These are phyloP conservation scores for Brachionus manjavacas DNA, from an alignment of 1,140 invertebrate species.

Conservation along the genomic window DNA sequence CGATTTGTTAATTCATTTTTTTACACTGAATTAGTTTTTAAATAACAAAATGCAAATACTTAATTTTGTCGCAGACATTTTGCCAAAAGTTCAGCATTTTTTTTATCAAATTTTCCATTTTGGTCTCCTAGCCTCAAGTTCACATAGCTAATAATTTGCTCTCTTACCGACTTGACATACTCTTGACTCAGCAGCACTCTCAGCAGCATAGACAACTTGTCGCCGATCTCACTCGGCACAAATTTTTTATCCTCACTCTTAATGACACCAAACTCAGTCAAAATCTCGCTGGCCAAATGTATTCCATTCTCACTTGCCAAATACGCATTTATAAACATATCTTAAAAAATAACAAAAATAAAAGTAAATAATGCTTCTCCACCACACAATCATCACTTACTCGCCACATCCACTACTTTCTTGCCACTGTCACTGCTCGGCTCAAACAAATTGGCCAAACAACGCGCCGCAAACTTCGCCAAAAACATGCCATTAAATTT, in stretches of 20 bases:
- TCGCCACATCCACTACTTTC: not conserved
- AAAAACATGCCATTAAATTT: constrained; percentile 10
- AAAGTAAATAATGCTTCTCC: too few relatives aligned
- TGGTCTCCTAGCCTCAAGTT: not conserved
- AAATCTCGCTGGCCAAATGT: not conserved
- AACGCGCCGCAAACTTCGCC: not conserved
- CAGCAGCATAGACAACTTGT: not conserved
- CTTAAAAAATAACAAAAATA: not conserved
- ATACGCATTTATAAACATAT: not conserved
- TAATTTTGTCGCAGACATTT: not conserved
- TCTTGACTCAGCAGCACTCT: not conserved
- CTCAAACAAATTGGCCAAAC: not conserved
- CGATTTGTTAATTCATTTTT: not conserved
- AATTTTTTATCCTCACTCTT: constrained; percentile 21
- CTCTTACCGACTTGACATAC: not conserved
- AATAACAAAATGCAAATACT: not conserved
- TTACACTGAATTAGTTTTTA: not conserved
- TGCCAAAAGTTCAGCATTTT: not conserved
- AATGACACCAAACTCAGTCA: not conserved
- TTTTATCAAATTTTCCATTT: constrained; percentile 9
- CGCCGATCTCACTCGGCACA: not conserved
- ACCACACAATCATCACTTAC: not conserved
- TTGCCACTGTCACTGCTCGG: not conserved
- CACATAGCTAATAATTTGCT: not conserved
- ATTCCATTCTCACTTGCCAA: not conserved